Conservation (phyloP, 92 coral and sea anemone species). For the Anthopleura xanthogrammica region DNA sequence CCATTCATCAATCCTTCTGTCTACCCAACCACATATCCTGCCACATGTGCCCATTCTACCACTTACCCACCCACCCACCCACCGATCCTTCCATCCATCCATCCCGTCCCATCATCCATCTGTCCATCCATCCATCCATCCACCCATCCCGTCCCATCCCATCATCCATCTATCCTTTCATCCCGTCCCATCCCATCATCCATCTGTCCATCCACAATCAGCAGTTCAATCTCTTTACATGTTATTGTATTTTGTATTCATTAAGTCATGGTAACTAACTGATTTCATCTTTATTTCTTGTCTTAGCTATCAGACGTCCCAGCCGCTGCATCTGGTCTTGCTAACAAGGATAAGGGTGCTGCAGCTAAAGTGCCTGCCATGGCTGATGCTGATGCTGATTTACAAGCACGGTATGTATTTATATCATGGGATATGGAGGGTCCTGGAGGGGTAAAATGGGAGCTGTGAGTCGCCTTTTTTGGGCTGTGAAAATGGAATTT, state of each 20-base stretch:
- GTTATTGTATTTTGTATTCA: no score
- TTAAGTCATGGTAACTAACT: no score
- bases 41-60: no score
- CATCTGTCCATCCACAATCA: not conserved
- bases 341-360: constrained; percentile 53
- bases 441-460: no score
- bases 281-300: not conserved
- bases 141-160: not conserved
- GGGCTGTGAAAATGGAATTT: no score
- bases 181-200: no score
- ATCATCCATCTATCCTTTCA: no score
- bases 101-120: not conserved
- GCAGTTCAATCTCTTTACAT: not conserved
- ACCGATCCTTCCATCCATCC: not conserved
- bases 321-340: constrained; percentile 59
- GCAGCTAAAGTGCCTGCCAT: constrained; percentile 75
- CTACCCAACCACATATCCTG: no score
- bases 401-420: constrained; percentile 76
- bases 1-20: no score
- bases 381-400: constrained; percentile 98
- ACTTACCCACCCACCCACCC: not conserved
- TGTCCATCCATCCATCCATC: not conserved
- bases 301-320: constrained; percentile 86
- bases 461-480: no score
- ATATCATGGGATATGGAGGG: no score